Evolutionary conservation across 2,888 invertebrate genomes (phyloP).

Genomic region (Drosophila nr. perissopoda): DNA sequence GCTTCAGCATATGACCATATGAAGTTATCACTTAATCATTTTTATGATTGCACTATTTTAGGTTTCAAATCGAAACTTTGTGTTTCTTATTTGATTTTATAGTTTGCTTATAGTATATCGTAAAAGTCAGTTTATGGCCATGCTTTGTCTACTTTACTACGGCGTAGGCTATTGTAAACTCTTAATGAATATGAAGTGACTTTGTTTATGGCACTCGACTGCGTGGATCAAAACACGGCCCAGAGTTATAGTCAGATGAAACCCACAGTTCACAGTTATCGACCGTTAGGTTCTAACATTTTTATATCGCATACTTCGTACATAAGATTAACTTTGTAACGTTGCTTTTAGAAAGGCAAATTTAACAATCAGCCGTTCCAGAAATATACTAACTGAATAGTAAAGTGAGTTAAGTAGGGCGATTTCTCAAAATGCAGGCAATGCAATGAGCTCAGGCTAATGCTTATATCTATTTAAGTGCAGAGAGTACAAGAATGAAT

Average conservation of each 20-base stretch:
- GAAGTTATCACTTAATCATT: constrained; percentile 70
- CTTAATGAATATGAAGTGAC: constrained; percentile 49
- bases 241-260: neutral
- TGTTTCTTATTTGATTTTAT: constrained; percentile 17
- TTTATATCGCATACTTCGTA: neutral
- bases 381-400: neutral
- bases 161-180: constrained; percentile 36
- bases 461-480: neutral
- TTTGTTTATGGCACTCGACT: constrained; percentile 31
- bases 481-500: neutral
- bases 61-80: constrained; percentile 23
- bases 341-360: neutral
- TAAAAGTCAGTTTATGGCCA: constrained; percentile 47
- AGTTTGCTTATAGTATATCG: constrained; percentile 14
- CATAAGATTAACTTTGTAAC: neutral
- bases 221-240: neutral
- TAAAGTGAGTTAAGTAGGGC: neutral
- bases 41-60: constrained; percentile 47
- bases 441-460: neutral
- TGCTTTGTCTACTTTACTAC: constrained; percentile 2
- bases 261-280: neutral
- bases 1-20: constrained; percentile 21
- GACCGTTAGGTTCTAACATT: constrained; percentile 4
- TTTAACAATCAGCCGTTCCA: neutral
- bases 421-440: neutral